phyloP scores from a whole-genome alignment of 2,888 invertebrate species.

The Metacarcinus magister region DNA sequence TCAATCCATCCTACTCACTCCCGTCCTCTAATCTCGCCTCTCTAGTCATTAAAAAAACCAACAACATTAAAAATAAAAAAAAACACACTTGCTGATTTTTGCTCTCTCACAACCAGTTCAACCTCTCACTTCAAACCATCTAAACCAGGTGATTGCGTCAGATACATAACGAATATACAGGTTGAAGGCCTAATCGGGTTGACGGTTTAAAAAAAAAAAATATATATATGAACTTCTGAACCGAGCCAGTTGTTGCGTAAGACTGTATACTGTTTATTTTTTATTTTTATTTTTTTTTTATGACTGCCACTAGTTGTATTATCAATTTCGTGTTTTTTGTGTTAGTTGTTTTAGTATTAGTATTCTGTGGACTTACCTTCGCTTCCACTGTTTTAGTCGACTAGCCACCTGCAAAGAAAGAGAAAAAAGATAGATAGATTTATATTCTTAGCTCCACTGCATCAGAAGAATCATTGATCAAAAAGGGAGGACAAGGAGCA shows the following conservation, averaged over 20 bases:
- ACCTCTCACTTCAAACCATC: not conserved
- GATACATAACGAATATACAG: not conserved
- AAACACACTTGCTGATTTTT: not conserved
- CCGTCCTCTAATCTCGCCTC: too few species aligned
- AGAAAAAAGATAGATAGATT: not conserved
- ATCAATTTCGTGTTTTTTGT: too few species aligned
- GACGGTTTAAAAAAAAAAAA: not conserved
- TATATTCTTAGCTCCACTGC: too few species aligned
- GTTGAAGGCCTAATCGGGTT: not conserved
- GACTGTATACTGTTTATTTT: too few species aligned
- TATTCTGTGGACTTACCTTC: not conserved
- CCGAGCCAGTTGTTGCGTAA: too few species aligned
- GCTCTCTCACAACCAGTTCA: conserved; percentile 7
- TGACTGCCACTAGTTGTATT: too few species aligned
- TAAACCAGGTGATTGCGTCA: not conserved
- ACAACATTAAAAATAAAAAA: too few species aligned
- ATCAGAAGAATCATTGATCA: too few species aligned
- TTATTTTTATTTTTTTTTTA: too few species aligned
- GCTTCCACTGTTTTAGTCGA: not conserved
- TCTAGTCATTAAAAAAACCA: too few species aligned
- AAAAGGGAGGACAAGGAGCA: not conserved
- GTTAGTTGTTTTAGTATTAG: too few species aligned
- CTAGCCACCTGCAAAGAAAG: not conserved
- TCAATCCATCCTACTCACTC: too few species aligned
- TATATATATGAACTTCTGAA: not conserved